Evolutionary conservation across 2,797 vertebrate species (phyloP).

Genomic region (Manis javanica): DNA sequence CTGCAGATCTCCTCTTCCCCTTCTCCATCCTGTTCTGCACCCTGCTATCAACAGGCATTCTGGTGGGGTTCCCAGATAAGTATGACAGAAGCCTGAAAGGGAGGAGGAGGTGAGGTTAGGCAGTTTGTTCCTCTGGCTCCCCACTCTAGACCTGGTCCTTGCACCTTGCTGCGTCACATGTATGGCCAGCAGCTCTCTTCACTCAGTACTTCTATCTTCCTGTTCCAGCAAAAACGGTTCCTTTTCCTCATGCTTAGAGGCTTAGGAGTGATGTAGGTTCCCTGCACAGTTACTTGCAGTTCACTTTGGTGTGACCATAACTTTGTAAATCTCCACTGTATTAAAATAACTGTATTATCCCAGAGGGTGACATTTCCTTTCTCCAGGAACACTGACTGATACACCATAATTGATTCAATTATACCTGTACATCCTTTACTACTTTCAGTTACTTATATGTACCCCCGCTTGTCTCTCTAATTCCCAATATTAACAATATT

Average conservation of each 20-base stretch:
- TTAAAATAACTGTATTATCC: background rate
- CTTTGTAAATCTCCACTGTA: background rate
- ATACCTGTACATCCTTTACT: background rate
- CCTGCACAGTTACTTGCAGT: background rate
- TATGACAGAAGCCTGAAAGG: background rate
- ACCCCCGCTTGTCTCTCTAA: background rate
- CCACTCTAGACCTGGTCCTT: background rate
- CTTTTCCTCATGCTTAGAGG: background rate
- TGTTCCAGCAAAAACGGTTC: too few species aligned
- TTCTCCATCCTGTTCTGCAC: background rate
- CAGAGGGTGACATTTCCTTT: accelerated
- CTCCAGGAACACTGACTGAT: background rate
- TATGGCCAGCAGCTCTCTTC: background rate
- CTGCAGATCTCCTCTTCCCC: background rate
- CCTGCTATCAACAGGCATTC: background rate
- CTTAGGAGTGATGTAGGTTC: background rate
- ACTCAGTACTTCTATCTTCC: background rate
- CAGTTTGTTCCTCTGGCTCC: background rate
- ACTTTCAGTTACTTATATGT: background rate
- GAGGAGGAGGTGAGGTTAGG: accelerated
- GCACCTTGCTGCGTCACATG: accelerated
- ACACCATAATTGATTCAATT: background rate
- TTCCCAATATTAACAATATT: background rate
- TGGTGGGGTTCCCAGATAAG: background rate
- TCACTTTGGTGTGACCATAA: background rate